Evolutionary conservation across 2,888 invertebrate species (phyloP).

Genomic region (Micropterix aruncella): DNA sequence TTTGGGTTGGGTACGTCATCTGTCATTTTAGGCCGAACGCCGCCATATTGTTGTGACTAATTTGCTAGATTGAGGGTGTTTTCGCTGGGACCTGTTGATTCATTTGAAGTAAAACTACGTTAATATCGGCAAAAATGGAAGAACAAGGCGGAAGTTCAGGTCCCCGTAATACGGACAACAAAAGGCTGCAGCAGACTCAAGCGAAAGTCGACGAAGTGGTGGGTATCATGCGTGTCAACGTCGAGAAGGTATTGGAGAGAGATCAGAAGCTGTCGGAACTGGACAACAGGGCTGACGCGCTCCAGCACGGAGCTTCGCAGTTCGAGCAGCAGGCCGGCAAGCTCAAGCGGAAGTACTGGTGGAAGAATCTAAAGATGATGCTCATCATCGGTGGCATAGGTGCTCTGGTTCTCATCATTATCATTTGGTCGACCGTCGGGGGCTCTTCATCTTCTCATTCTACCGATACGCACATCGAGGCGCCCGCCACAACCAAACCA

Average conservation of each 20-base stretch:
- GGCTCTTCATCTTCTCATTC: conserved; percentile 13
- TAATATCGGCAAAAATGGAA: conserved; percentile 24
- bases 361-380: conserved; percentile 97
- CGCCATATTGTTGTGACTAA: not conserved
- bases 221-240: conserved; percentile 92
- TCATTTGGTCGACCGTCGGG: conserved; percentile 42
- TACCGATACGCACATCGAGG: conserved; percentile 11
- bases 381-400: conserved; percentile 81
- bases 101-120: not conserved
- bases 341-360: conserved; percentile 93
- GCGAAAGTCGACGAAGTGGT: conserved; percentile 54
- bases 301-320: conserved; percentile 88
- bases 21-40: no score
- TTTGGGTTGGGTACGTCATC: no score
- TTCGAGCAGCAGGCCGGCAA: conserved; percentile 95
- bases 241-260: conserved; percentile 91
- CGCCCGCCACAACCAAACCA: conserved; percentile 1
- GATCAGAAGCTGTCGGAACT: conserved; percentile 92
- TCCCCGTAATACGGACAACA: conserved; percentile 27
- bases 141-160: conserved; percentile 35
- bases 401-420: conserved; percentile 65
- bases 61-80: no score
- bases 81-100: not conserved
- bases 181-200: conserved; percentile 37
- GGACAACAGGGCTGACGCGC: conserved; percentile 89